Conservation (phyloP, 2,797 vertebrate genomes). For the Aplochiton taeniatus region DNA sequence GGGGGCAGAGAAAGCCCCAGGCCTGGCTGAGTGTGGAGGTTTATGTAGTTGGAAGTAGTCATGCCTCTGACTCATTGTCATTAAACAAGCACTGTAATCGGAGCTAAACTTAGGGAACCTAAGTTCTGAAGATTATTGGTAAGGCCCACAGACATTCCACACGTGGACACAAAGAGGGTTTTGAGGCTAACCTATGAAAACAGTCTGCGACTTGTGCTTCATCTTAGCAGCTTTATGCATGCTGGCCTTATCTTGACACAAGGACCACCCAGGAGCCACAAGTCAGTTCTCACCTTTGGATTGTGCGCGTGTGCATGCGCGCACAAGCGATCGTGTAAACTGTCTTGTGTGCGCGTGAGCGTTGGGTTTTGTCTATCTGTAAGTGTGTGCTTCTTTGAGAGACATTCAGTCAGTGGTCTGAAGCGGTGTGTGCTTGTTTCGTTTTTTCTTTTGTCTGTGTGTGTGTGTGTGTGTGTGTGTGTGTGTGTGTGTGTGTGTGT, state of each 20-base stretch:
- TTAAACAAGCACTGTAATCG: slow-evolving; percentile 56
- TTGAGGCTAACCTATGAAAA: slow-evolving; percentile 42
- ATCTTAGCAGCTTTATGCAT: slow-evolving; percentile 47
- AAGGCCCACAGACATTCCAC: slow-evolving; percentile 49
- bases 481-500: slow-evolving; percentile 32
- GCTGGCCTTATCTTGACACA: slow-evolving; percentile 59
- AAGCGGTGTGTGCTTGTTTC: slow-evolving; percentile 8
- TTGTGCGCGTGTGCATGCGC: slow-evolving; percentile 8
- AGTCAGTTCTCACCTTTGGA: slow-evolving; percentile 64
- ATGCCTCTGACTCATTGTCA: slow-evolving; percentile 57
- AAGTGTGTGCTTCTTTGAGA: neutral
- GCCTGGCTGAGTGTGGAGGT: slow-evolving; percentile 30
- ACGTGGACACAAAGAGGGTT: slow-evolving; percentile 32
- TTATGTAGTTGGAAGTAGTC: slow-evolving; percentile 32
- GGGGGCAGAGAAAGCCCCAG: slow-evolving; percentile 36
- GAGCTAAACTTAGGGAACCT: slow-evolving; percentile 50
- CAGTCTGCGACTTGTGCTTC: slow-evolving; percentile 49
- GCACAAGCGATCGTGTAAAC: slow-evolving; percentile 32
- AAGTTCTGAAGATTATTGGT: slow-evolving; percentile 13
- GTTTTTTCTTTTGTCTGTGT: neutral
- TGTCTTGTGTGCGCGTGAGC: neutral
- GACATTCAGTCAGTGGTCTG: no score
- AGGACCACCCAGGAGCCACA: slow-evolving; percentile 73
- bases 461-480: slow-evolving; percentile 20
- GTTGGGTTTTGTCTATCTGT: slow-evolving; percentile 8